Evolutionary conservation across 2,113 vertebrate species (phyloP), one percentile per base, ranked within the genome.

Genomic region (Nothoprocta pentlandii): DNA sequence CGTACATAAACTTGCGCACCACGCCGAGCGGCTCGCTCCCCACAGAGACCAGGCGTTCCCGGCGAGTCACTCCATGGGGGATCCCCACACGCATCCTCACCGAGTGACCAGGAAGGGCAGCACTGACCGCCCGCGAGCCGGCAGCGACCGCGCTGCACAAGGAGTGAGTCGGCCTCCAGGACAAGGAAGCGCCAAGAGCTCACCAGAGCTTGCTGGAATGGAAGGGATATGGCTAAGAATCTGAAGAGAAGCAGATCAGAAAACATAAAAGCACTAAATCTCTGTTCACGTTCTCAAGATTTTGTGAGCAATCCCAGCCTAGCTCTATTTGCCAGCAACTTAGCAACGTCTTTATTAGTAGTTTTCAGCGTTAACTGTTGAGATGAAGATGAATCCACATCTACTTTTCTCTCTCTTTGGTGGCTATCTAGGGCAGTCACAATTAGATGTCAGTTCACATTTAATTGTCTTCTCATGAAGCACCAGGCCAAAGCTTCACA

Each of bases 241-340:
- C 39, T 66, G 15, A 73, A 73, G 32, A 10, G 5, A 91, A 53
- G 32, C 19, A 68, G 53, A 59, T 0, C 8, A 59, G 41, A 70
- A 67, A 85, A 95, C 36, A 77, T 41, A 80, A 85, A 85, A 92
- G 75, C 26, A 32, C 53, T 82, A 16, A 66, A 56, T 34, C n/a
- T 51, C 42, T 36, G 47, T 39, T 32, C 66, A n/a, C 30, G 74
- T 20, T 14, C 44, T 30, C n/a, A 56, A 22, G 21, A 16, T 53
- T 80, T 70, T 76, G 16, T 41, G 44, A 80, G 61, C 58, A 15
- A 26, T 12, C 21, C 59, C n/a, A 34, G 34, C 12, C 30, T 41
- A 0, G 0, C 2, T 12, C 56, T 17, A 5, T 16, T 53, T 68
- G 51, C 28, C 69, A 75, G 77, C 51, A 64, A 39, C 23, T 74